These are phyloP conservation scores for Zaprionus taronus DNA, from an alignment of 1,140 invertebrate genomes.

Conservation along the genomic window DNA sequence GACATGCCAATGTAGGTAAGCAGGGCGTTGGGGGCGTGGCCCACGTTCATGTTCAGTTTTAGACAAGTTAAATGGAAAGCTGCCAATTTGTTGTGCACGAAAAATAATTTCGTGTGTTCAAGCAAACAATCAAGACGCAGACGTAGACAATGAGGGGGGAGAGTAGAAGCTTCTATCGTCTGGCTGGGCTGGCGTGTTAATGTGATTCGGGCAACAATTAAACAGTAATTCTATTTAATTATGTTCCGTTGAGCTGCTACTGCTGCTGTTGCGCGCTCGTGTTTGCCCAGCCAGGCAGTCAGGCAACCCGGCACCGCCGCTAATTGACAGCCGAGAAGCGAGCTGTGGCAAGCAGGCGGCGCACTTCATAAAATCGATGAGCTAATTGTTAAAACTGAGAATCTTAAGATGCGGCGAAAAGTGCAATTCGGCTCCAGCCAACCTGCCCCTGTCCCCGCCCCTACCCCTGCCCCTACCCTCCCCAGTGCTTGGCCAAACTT, in stretches of 20 bases:
- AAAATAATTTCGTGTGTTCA: slow-evolving; percentile 52
- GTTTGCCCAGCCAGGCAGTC: slow-evolving; percentile 28
- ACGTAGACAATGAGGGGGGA: not conserved
- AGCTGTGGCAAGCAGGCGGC: slow-evolving; percentile 14
- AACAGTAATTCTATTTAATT: slow-evolving; percentile 72
- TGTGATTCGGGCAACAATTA: slow-evolving; percentile 63
- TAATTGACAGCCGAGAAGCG: slow-evolving; percentile 62
- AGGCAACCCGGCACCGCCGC: slow-evolving; percentile 14
- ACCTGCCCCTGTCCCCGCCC: not conserved
- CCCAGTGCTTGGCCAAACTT: slow-evolving; percentile 38
- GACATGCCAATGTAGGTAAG: slow-evolving; percentile 14
- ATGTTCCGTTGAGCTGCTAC: slow-evolving; percentile 50
- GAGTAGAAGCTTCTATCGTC: not conserved
- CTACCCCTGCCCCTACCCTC: not conserved
- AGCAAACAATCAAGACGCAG: slow-evolving; percentile 26
- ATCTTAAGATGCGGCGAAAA: slow-evolving; percentile 40
- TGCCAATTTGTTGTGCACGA: slow-evolving; percentile 55
- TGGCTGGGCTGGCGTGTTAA: slow-evolving; percentile 65
- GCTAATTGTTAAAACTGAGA: slow-evolving; percentile 50
- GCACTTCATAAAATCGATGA: slow-evolving; percentile 58
- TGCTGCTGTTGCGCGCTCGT: not conserved
- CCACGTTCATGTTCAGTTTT: slow-evolving; percentile 37
- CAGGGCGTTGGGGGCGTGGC: no score
- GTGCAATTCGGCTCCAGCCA: slow-evolving; percentile 48
- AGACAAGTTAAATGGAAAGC: slow-evolving; percentile 56